Conservation (phyloP, 2,797 vertebrate genomes). For the Molossus molossus region DNA sequence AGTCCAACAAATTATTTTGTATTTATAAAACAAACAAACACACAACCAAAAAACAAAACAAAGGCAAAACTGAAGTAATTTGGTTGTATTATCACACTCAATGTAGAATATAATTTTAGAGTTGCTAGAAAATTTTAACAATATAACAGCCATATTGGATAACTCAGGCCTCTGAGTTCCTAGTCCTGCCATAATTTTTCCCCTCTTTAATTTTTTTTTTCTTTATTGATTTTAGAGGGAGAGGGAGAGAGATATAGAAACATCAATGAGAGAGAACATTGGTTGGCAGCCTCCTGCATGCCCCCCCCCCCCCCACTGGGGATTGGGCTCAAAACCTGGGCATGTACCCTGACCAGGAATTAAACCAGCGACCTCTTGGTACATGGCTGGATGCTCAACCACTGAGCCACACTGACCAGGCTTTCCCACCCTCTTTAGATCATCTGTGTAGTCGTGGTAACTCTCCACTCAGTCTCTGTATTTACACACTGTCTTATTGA, state of each 20-base stretch:
- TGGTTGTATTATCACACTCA: background rate
- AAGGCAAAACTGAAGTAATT: background rate
- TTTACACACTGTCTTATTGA: slow-evolving; percentile 38
- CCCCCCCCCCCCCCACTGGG: no score
- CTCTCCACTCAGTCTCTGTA: background rate
- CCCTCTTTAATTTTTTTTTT: no score
- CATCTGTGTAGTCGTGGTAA: background rate
- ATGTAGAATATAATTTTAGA: background rate
- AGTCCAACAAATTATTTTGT: background rate
- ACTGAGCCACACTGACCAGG: no score
- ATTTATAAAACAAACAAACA: background rate
- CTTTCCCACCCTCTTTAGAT: background rate
- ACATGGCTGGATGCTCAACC: no score
- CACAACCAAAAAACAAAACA: background rate
- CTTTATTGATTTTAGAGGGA: no score
- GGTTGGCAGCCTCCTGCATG: no score
- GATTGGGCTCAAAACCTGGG: no score
- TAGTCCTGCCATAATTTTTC: background rate
- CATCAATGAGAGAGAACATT: no score
- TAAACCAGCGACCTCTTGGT: no score
- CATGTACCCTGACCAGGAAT: no score
- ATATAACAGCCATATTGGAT: background rate
- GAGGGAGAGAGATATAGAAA: no score
- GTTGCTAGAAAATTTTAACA: background rate
- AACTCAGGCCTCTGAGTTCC: background rate